phyloP scores from a whole-genome alignment of 2,888 invertebrate genomes.

The Dorcus parallelipipedus region DNA sequence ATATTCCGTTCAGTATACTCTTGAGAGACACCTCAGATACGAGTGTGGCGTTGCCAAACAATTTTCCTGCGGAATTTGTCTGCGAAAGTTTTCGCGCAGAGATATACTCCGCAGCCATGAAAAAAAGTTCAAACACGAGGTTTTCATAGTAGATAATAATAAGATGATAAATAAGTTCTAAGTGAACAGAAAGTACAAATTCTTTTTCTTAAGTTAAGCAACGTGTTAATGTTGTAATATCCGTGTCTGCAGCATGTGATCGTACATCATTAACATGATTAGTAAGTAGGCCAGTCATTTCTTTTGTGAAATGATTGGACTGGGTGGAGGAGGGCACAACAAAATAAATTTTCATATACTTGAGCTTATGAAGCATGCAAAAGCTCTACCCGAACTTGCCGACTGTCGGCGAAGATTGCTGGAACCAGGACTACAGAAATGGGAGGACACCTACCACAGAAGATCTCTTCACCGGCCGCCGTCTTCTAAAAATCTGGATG shows the following conservation, averaged over 20 bases:
- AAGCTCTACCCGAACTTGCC: no score
- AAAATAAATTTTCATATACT: not conserved
- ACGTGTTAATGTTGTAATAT: slow-evolving; percentile 1
- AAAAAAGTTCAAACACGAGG: slow-evolving; percentile 36
- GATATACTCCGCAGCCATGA: slow-evolving; percentile 43
- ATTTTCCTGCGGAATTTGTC: slow-evolving; percentile 47
- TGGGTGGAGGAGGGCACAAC: slow-evolving; percentile 43
- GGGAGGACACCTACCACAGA: no score
- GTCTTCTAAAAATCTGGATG: no score
- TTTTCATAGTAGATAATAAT: slow-evolving; percentile 7
- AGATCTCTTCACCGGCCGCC: no score
- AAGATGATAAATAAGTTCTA: no score
- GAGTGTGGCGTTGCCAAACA: slow-evolving; percentile 58
- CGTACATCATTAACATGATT: not conserved
- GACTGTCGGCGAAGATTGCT: no score
- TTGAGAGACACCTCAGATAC: slow-evolving; percentile 56
- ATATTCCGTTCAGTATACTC: slow-evolving; percentile 58
- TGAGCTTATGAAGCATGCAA: no score
- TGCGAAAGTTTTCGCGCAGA: slow-evolving; percentile 43
- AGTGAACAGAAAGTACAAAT: not conserved
- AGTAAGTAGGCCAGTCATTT: slow-evolving; percentile 40
- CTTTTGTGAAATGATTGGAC: slow-evolving; percentile 32
- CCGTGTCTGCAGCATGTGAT: slow-evolving; percentile 20
- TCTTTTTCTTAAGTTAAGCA: not conserved
- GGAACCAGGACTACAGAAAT: no score